A percentile compares a stretch with the other conserved stretches of the same genome.
These are phyloP conservation scores for Momotus momota DNA, from an alignment of 2,797 vertebrate genomes.

Conservation along the genomic window DNA sequence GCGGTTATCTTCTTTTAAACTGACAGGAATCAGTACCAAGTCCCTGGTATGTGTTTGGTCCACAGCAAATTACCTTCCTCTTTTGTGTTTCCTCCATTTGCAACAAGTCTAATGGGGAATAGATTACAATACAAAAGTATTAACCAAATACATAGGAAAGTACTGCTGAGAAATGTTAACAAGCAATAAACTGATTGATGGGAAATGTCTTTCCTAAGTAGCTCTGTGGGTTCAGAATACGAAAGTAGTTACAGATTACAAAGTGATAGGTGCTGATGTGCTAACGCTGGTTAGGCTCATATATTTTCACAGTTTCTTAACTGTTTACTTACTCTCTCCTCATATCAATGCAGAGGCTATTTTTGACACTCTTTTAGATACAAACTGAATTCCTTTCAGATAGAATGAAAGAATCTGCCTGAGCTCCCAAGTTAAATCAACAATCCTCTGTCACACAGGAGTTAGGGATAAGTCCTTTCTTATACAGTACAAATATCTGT, in stretches of 20 bases:
- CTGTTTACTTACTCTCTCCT: neutral
- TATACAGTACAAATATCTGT: neutral
- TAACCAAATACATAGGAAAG: neutral
- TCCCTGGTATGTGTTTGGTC: neutral
- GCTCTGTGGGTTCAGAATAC: neutral
- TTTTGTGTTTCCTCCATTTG: neutral
- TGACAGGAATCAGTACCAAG: neutral
- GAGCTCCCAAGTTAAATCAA: neutral
- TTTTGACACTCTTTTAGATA: neutral
- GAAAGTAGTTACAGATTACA: conserved; percentile 21
- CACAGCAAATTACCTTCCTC: neutral
- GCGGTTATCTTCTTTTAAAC: neutral
- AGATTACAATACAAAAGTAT: neutral
- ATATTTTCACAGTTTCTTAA: conserved; percentile 31
- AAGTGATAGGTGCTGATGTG: neutral
- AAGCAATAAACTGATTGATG: neutral
- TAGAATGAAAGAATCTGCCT: neutral
- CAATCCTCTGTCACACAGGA: neutral
- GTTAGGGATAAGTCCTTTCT: neutral
- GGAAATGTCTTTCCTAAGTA: conserved; percentile 23
- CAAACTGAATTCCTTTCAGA: neutral
- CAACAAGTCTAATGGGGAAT: neutral
- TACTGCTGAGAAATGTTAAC: neutral
- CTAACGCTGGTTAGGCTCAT: neutral
- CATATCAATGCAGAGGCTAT: neutral